Percentiles rank a stretch among this genome's conserved stretches.
These are phyloP conservation scores for Potamarius usumacintae DNA, from an alignment of 2,113 vertebrate species.

Conservation along the genomic window DNA sequence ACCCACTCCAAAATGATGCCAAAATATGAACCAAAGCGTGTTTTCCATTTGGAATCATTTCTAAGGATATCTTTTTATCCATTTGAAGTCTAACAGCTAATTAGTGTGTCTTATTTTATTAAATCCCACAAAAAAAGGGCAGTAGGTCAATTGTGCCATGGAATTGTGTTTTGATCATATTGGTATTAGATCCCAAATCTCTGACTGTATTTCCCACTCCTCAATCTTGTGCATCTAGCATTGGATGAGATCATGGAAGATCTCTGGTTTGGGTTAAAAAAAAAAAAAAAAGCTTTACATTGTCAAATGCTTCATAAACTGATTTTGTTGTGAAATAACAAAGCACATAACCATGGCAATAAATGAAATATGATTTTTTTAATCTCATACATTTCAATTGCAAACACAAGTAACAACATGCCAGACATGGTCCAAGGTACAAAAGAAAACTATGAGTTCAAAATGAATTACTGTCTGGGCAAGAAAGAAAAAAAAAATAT, in stretches of 20 bases:
- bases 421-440: conserved; percentile 63
- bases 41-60: conserved; percentile 32
- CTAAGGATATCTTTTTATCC: not conserved
- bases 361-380: conserved; percentile 49
- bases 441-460: not conserved
- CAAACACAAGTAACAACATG: conserved; percentile 55
- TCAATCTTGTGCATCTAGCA: conserved; percentile 66
- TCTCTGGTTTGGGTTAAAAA: conserved; percentile 53
- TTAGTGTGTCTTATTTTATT: conserved; percentile 12
- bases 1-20: not conserved
- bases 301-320: conserved; percentile 47
- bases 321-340: conserved; percentile 71
- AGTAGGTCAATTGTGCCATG: not conserved
- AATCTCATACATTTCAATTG: conserved; percentile 62
- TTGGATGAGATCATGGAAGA: conserved; percentile 71
- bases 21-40: conserved; percentile 19
- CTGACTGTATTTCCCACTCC: conserved; percentile 23
- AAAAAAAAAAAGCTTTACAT: conserved; percentile 56
- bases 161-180: not conserved
- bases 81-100: not conserved
- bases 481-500: not conserved
- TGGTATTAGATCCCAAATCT: conserved; percentile 9
- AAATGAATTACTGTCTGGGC: not conserved
- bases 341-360: conserved; percentile 65
- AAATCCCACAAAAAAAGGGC: conserved; percentile 6